Evolutionary conservation across 2,888 invertebrate species (phyloP).

Genomic region (Neoascia interrupta): DNA sequence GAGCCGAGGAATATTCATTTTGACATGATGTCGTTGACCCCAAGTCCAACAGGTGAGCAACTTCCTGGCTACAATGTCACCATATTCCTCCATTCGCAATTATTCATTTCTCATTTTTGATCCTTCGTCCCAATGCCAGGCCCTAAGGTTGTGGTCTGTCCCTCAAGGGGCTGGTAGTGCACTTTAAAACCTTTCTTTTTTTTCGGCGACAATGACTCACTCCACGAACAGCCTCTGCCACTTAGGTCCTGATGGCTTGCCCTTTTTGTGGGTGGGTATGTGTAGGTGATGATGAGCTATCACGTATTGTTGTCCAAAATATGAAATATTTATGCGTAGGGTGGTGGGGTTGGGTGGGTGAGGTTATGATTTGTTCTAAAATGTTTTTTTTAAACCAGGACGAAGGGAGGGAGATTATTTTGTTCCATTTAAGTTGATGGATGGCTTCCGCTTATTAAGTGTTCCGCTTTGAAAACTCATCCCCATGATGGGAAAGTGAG

Average conservation of each 20-base stretch:
- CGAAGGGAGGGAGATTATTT: no score
- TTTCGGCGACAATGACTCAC: no score
- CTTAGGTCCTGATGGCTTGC: no score
- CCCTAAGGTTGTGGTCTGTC: neutral
- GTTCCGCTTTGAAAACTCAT: conserved; percentile 43
- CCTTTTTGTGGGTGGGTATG: neutral
- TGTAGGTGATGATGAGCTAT: conserved; percentile 8
- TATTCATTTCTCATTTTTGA: conserved; percentile 21
- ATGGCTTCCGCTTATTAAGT: conserved; percentile 55
- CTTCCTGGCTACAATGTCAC: conserved; percentile 2
- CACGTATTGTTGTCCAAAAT: conserved; percentile 26
- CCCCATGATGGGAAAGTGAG: conserved; percentile 52
- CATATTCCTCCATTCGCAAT: conserved; percentile 3
- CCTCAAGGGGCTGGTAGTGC: neutral
- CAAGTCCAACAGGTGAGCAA: conserved; percentile 88
- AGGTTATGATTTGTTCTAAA: conserved; percentile 21
- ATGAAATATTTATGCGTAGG: conserved; percentile 3
- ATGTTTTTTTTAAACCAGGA: conserved; percentile 21
- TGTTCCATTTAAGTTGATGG: conserved; percentile 34
- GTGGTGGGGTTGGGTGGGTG: no score
- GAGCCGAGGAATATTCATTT: conserved; percentile 83
- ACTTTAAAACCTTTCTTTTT: conserved; percentile 1
- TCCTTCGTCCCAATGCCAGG: neutral
- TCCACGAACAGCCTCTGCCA: neutral
- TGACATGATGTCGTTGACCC: conserved; percentile 86